Percentiles rank a stretch among this genome's conserved stretches.
Evolutionary conservation across 2,888 invertebrate species (phyloP).

Genomic region (Leptinotarsa juncta): DNA sequence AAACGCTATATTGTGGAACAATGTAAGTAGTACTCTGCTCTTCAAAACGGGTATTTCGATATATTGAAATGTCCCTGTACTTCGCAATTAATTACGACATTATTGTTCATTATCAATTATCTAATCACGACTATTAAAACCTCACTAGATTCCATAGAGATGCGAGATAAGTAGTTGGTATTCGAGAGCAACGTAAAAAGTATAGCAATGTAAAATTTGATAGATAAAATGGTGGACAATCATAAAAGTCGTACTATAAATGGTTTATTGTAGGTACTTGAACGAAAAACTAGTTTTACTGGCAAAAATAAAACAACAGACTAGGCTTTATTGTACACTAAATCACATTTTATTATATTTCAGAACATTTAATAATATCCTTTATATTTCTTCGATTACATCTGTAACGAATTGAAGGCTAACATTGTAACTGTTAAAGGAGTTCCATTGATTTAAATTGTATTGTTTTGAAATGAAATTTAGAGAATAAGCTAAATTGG

Average conservation of each 20-base stretch:
- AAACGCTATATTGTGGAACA: not conserved
- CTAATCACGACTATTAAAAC: slow-evolving; percentile 29
- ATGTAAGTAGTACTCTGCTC: not conserved
- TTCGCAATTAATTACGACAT: slow-evolving; percentile 25
- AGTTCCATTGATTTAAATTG: slow-evolving; percentile 37
- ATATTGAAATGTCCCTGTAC: slow-evolving; percentile 17
- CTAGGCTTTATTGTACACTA: slow-evolving; percentile 48
- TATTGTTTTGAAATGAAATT: slow-evolving; percentile 42
- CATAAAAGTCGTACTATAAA: slow-evolving; percentile 48
- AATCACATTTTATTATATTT: slow-evolving; percentile 50
- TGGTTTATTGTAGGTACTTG: slow-evolving; percentile 43
- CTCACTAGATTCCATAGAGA: slow-evolving; percentile 19
- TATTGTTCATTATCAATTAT: slow-evolving; percentile 34
- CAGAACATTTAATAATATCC: slow-evolving; percentile 44
- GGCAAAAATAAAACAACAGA: slow-evolving; percentile 43
- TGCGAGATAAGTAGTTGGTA: slow-evolving; percentile 26
- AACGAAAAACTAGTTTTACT: slow-evolving; percentile 44
- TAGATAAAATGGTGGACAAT: slow-evolving; percentile 46
- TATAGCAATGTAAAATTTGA: slow-evolving; percentile 41
- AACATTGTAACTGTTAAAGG: slow-evolving; percentile 38
- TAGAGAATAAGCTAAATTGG: slow-evolving; percentile 42
- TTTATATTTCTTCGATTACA: slow-evolving; percentile 39
- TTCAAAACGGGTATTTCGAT: not conserved
- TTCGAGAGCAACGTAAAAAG: slow-evolving; percentile 34
- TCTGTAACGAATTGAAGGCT: slow-evolving; percentile 37